A percentile compares a stretch with the other conserved stretches of the same genome.
Evolutionary conservation across 2,113 vertebrate genomes (phyloP).

Genomic region (Acrocephalus arundinaceus): DNA sequence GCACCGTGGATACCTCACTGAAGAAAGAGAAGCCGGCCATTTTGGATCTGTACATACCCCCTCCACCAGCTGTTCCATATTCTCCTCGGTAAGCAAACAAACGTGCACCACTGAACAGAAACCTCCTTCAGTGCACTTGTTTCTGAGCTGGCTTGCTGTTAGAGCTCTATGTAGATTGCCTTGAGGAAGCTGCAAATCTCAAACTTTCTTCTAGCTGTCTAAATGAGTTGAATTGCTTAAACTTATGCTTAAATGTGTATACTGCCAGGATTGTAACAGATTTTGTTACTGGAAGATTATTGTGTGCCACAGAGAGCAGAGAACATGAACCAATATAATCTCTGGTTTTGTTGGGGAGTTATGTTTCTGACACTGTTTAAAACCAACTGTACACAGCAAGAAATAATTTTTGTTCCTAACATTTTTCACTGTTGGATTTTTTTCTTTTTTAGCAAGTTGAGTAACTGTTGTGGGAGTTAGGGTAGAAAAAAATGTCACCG

Average conservation of each 20-base stretch:
- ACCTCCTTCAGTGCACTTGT: not conserved
- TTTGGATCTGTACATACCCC: constrained; percentile 89
- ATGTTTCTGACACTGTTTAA: not conserved
- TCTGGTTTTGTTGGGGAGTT: not conserved
- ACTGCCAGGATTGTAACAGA: not conserved
- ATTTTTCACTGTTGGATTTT: not conserved
- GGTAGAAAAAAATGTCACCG: not conserved
- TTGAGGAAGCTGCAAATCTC: not conserved
- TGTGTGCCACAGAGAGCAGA: not conserved
- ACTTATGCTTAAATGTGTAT: not conserved
- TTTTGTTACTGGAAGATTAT: not conserved
- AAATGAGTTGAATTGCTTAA: not conserved
- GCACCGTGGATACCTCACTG: constrained; percentile 72
- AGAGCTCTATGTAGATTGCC: not conserved
- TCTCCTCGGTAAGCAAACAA: constrained; percentile 79
- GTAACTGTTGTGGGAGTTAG: not conserved
- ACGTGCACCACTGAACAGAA: not conserved
- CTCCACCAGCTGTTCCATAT: constrained; percentile 87
- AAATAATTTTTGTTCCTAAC: not conserved
- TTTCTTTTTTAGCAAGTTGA: not conserved
- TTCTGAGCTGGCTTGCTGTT: not conserved
- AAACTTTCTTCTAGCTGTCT: not conserved
- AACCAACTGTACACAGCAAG: not conserved
- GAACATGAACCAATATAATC: not conserved
- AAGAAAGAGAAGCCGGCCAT: constrained; percentile 86